These are phyloP conservation scores for Gortyna flavago DNA, from an alignment of 2,888 invertebrate species.

Conservation along the genomic window DNA sequence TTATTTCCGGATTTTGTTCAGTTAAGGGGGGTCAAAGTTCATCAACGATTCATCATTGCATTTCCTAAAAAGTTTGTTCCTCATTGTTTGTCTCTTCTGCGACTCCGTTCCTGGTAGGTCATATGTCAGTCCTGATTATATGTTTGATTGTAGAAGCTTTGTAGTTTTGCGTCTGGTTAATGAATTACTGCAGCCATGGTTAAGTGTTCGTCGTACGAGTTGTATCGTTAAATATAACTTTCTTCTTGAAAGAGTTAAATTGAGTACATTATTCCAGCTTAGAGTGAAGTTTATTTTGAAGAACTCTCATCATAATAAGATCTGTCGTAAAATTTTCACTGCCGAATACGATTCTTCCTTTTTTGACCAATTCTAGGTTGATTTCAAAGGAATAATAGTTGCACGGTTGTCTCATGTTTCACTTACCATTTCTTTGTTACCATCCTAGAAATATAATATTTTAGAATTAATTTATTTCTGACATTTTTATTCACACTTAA, in stretches of 20 bases:
- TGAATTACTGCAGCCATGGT: background rate
- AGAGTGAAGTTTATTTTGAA: background rate
- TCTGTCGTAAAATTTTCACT: background rate
- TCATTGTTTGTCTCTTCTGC: background rate
- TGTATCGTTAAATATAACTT: conserved; percentile 6
- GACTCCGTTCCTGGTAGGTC: background rate
- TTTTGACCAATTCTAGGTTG: background rate
- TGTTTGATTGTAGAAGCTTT: background rate
- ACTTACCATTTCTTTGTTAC: background rate
- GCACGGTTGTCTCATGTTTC: background rate
- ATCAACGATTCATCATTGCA: background rate
- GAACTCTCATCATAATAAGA: background rate
- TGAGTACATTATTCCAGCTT: background rate
- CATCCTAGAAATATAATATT: background rate
- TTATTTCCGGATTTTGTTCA: background rate
- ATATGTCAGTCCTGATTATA: background rate
- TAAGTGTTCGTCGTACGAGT: background rate
- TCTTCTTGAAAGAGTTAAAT: conserved; percentile 12
- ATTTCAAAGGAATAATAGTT: background rate
- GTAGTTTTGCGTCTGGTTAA: background rate
- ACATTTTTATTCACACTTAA: background rate
- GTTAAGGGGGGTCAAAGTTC: conserved; percentile 52
- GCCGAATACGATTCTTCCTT: background rate
- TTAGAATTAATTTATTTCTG: background rate
- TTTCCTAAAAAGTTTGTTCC: background rate